These are phyloP conservation scores for Drosophila triauraria DNA, from an alignment of 1,140 invertebrate genomes.

Conservation along the genomic window DNA sequence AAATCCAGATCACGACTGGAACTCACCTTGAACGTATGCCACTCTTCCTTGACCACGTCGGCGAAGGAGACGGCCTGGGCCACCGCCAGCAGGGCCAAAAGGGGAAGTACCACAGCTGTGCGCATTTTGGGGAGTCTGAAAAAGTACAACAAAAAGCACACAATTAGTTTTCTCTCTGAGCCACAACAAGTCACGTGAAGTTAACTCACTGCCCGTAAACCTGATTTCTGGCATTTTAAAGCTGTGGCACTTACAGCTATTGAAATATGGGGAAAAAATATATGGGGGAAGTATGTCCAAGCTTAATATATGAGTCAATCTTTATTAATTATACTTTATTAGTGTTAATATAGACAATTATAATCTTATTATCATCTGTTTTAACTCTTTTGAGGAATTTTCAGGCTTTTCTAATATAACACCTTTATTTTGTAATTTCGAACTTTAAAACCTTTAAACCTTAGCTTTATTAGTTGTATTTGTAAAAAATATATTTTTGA, in stretches of 20 bases:
- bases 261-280: background rate
- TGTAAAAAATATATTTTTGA: too few species aligned
- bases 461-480: background rate
- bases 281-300: background rate
- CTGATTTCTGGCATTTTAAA: conserved; percentile 13
- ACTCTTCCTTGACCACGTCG: conserved; percentile 91
- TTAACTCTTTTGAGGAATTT: background rate
- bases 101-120: conserved; percentile 84
- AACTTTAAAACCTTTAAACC: background rate
- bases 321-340: background rate
- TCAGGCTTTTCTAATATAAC: background rate
- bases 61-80: conserved; percentile 88
- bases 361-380: background rate
- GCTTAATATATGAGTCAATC: background rate
- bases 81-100: conserved; percentile 85
- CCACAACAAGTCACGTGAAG: conserved; percentile 25
- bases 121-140: conserved; percentile 84
- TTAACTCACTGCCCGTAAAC: conserved; percentile 1
- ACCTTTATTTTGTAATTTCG: too few species aligned
- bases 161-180: conserved; percentile 3
- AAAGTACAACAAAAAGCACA: conserved; percentile 21
- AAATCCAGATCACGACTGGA: background rate
- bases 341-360: background rate
- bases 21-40: conserved; percentile 91
- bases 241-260: background rate